Conservation (phyloP, 2,888 invertebrate genomes). For the Teleiodes luculella region DNA sequence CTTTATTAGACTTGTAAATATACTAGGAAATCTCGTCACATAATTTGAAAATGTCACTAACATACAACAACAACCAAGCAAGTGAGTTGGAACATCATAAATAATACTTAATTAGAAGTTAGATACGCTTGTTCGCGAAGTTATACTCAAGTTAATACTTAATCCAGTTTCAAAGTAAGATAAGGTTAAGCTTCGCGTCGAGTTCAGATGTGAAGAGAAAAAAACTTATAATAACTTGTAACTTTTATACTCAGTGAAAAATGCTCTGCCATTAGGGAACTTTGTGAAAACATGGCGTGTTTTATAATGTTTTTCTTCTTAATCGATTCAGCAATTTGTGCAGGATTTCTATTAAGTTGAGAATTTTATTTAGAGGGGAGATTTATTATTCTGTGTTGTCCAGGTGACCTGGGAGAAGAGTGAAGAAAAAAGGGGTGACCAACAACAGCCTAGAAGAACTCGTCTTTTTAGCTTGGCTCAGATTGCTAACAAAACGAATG, state of each 20-base stretch:
- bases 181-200: slow-evolving; percentile 18
- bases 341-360: too few relatives aligned
- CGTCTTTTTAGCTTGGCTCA: too few relatives aligned
- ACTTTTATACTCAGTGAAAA: slow-evolving; percentile 6
- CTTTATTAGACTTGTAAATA: too few relatives aligned
- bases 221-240: slow-evolving; percentile 8
- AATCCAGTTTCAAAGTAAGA: slow-evolving; percentile 31
- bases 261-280: background rate
- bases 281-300: background rate
- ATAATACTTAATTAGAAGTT: slow-evolving; percentile 42
- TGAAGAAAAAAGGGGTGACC: too few relatives aligned
- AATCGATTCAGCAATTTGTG: background rate
- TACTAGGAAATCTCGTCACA: too few relatives aligned
- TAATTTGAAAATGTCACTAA: background rate
- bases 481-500: too few relatives aligned
- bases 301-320: background rate
- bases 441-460: too few relatives aligned
- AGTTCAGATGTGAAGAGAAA: slow-evolving; percentile 9
- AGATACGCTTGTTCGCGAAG: slow-evolving; percentile 36
- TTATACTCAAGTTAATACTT: slow-evolving; percentile 24
- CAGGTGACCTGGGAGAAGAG: too few relatives aligned
- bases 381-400: too few relatives aligned
- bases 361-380: too few relatives aligned
- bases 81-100: slow-evolving; percentile 39
- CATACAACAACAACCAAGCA: slow-evolving; percentile 11